Evolutionary conservation across 2,888 invertebrate species (phyloP), one percentile per base, ranked within the genome.

Genomic region (Chorisops tibialis): DNA sequence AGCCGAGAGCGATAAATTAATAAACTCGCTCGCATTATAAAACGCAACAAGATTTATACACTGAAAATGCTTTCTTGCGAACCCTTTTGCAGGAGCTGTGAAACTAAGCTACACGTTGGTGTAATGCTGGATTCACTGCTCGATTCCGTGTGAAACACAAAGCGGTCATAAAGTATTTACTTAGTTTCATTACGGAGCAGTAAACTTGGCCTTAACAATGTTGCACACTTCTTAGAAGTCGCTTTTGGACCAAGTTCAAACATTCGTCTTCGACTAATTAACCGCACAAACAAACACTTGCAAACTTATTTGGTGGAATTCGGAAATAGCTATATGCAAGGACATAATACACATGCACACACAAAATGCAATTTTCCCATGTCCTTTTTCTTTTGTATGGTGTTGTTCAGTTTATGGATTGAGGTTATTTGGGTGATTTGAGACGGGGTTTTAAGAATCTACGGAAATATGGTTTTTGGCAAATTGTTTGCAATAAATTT

Each of bases 191-290:
- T 59, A 49, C 48, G 45, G 22, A 59, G 49, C 48, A 48, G 45
- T 49, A 59, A 59, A 59, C 59, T 59, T 59, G 38, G 35, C 59
- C 39, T 39, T 49, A 59, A 59, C 59, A 59, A 59, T 59, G 45
- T 59, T 59, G 59, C 59, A 59, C 49, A 59, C 47, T 59, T 59
- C 59, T 59, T 38, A 48, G 49, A 48, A 59, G 37, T 59, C 21
- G 43, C 48, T 50, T 60, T 60, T 30, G 43, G 59, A 48, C 59
- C 49, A 60, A 60, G 50, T 60, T 60, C 38, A 48, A 49, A 30
- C 59, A 60, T 60, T 38, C 59, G 59, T 60, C 59, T 60, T 60
- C 39, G 39, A 48, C 59, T 60, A 60, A 60, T 60, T 60, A 60
- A 60, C 59, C 59, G 49, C 59, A 60, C 48, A 59, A 48, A 59